phyloP scores from a whole-genome alignment of 1,140 invertebrate genomes.

The Tetragonula clypearis region DNA sequence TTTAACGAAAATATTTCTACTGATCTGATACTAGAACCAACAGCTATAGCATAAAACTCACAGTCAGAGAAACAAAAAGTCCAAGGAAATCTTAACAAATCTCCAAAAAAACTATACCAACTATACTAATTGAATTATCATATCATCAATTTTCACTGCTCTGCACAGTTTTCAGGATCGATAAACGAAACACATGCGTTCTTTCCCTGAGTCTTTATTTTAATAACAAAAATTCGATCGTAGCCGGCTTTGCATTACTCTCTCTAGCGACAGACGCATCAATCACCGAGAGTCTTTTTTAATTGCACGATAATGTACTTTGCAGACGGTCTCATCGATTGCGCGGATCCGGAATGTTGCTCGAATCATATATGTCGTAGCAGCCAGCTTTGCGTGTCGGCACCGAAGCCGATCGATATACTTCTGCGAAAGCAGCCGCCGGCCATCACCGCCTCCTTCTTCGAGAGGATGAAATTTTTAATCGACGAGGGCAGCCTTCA shows the following conservation, averaged over 20 bases:
- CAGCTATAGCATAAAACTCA: too few relatives aligned
- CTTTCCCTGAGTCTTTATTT: too few relatives aligned
- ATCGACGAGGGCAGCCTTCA: slow-evolving; percentile 99
- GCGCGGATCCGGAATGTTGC: slow-evolving; percentile 99
- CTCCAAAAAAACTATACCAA: too few relatives aligned
- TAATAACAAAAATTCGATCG: too few relatives aligned
- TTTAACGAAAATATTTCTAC: too few relatives aligned
- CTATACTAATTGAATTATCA: too few relatives aligned
- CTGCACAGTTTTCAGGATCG: too few relatives aligned
- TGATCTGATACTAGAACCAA: too few relatives aligned
- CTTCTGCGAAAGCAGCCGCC: slow-evolving; percentile 96
- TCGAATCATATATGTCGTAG: slow-evolving; percentile 89
- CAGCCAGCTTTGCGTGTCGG: slow-evolving; percentile 94
- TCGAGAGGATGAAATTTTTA: slow-evolving; percentile 98
- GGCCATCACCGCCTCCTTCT: slow-evolving; percentile 97
- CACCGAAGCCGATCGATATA: slow-evolving; percentile 96
- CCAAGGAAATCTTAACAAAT: too few relatives aligned
- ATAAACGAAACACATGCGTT: too few relatives aligned
- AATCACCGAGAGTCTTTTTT: neutral
- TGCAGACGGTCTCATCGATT: slow-evolving; percentile 97
- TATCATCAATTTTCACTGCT: too few relatives aligned
- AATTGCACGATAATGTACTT: slow-evolving; percentile 47
- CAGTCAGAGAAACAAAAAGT: too few relatives aligned
- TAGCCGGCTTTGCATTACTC: neutral
- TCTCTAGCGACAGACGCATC: neutral